Base-by-base conservation (phyloP, 2,113 vertebrate genomes). In the Galeopterus variegatus region DNA sequence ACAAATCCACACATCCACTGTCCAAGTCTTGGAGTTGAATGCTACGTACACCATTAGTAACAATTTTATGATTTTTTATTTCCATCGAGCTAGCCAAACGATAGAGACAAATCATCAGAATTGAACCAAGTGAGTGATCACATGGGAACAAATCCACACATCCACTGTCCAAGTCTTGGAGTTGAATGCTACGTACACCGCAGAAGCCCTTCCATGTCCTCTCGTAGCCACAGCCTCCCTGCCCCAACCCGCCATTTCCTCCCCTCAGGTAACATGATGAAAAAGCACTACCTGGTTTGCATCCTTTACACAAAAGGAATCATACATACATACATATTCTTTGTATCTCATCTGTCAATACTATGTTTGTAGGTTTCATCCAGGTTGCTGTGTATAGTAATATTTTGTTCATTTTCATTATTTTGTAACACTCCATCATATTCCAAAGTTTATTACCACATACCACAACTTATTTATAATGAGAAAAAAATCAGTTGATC, bases 31-130 rank as follows among this genome's bases (percentile, higher is more conserved):
- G 23, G 54, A 12, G 8, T 0, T 15, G 19, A 54, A 17, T 0
- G 8, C 4, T 1, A 0, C 17, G 0, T 1, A 0, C 0, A 23
- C 33, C 2, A n/a, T n/a, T n/a, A n/a, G n/a, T n/a, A n/a, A n/a
- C n/a, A n/a, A n/a, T n/a, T n/a, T n/a, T n/a, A n/a, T n/a, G n/a
- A n/a, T n/a, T n/a, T n/a, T n/a, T n/a, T 52, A 41, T 58, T 69
- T 36, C 8, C 48, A 45, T 41, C 2, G 4, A 62, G 65, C 33
- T 23, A 77, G 15, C 1, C 11, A 19, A 31, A 33, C 11, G 8
- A 54, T 13, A 67, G 60, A 45, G 62, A 93, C 3, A 64, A 4
- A 52, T 14, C 4, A 1, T 13, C 56, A 62, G 2, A 24, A 6
- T 28, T 5, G 1, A 33, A 5, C 2, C n/a, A 45, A 28, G 12